A percentile compares a stretch with the other conserved stretches of the same genome.
These are phyloP conservation scores for Scyliorhinus canicula DNA, from an alignment of 2,797 vertebrate species.

Conservation along the genomic window DNA sequence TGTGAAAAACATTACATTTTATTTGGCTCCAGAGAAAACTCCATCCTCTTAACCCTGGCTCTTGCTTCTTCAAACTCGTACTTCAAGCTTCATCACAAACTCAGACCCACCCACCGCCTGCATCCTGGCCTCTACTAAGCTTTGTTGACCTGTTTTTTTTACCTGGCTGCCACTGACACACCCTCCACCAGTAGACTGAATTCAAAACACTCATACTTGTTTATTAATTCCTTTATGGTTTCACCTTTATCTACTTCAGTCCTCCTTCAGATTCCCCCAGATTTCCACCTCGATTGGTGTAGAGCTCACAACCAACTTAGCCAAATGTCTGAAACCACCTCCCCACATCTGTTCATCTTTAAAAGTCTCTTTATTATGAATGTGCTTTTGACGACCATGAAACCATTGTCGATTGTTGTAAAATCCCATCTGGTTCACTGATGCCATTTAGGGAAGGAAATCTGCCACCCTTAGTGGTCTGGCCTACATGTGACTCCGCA, in stretches of 20 bases:
- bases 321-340: not conserved
- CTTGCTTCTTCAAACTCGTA: not conserved
- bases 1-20: not conserved
- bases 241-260: not conserved
- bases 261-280: not conserved
- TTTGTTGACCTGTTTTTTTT: not conserved
- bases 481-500: too few species aligned
- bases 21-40: not conserved
- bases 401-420: too few species aligned
- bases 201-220: not conserved
- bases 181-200: not conserved
- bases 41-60: not conserved
- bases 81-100: not conserved
- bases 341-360: not conserved
- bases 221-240: not conserved
- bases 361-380: not conserved
- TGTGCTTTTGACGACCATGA: not conserved
- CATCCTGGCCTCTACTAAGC: not conserved
- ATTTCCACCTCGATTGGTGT: not conserved
- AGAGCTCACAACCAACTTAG: not conserved
- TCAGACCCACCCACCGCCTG: not conserved
- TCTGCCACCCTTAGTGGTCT: too few species aligned
- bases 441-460: too few species aligned
- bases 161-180: not conserved
- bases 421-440: too few species aligned